A percentile compares a stretch with the other conserved stretches of the same genome.
phyloP scores from a whole-genome alignment of 2,888 invertebrate genomes.

The Anthrax anthrax region DNA sequence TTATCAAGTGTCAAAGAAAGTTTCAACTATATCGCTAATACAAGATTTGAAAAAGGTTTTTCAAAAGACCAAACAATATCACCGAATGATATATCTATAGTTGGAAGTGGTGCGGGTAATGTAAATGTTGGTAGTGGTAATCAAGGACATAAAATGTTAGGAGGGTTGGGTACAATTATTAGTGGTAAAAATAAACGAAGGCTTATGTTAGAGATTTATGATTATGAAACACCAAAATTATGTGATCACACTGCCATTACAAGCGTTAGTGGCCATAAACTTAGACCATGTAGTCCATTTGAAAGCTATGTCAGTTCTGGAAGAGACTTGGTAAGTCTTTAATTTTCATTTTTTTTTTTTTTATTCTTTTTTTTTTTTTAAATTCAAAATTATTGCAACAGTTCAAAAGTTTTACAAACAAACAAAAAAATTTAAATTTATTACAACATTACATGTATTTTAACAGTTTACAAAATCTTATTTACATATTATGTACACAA shows the following conservation, averaged over 20 bases:
- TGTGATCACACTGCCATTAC: constrained; percentile 64
- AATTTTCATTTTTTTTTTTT: constrained; percentile 3
- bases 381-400: too few relatives aligned
- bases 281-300: constrained; percentile 61
- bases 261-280: constrained; percentile 27
- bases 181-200: constrained; percentile 31
- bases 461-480: too few relatives aligned
- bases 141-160: neutral
- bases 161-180: neutral
- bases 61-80: constrained; percentile 5
- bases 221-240: constrained; percentile 58
- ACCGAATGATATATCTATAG: constrained; percentile 9
- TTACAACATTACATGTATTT: too few relatives aligned
- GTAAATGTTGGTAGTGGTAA: neutral
- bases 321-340: constrained; percentile 31
- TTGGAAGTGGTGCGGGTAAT: constrained; percentile 11
- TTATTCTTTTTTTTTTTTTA: too few relatives aligned
- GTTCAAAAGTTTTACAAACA: neutral
- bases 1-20: constrained; percentile 29
- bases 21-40: constrained; percentile 28
- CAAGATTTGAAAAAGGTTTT: constrained; percentile 14
- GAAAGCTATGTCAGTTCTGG: constrained; percentile 62
- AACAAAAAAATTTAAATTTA: too few relatives aligned
- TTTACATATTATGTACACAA: too few relatives aligned
- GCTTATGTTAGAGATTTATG: constrained; percentile 56